Base-by-base conservation (phyloP, 35 echinoderm and acorn worm genomes). In the Lytechinus pictus region DNA sequence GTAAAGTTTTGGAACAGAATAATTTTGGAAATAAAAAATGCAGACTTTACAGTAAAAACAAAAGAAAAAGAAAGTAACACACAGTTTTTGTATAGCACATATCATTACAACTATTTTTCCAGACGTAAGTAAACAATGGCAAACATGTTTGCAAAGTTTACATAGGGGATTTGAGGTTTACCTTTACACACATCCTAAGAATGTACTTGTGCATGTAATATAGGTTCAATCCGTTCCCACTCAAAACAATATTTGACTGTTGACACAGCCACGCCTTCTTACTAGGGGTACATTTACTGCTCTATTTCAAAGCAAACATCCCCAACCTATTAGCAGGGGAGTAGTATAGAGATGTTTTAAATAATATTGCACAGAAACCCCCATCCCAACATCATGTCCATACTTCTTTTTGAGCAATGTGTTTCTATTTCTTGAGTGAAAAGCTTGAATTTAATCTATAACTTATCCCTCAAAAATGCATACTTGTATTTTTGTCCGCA, bases 201-300 rank as follows among this genome's bases (percentile, higher is more conserved):
- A 24, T 21, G 5, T 24, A 24, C 16, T 79, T 79, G 66, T n/a
- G 57, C 16, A 12, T 60, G 12, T 79, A 24, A 16, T 24, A 16
- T 24, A 24, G 16, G 66, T 79, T 79, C 4, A 79, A 79, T 79
- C 66, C 19, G 8, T 79, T 44, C 66, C 66, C 66, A 79, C 66
- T 79, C 66, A 79, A 79, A 79, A 79, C 66, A 79, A 79, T 79
- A 79, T 79, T 58, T 79, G 66, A 79, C 66, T 79, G 66, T 79
- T 79, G 16, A 24, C 21, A 79, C 19, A 79, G 14, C 66, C 66
- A 79, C 66, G 66, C 66, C 66, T 79, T 79, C 19, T 79, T 79
- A 24, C 66, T 7, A 79, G n/a, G n/a, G 66, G 14, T 16, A 24
- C 66, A 79, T 79, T 79, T 79, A 79, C 66, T 16, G 66, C 66